Percentiles rank a stretch among this genome's conserved stretches.
Evolutionary conservation across 2,797 vertebrate species (phyloP).

Genomic region (Mormyrops boulengeri): DNA sequence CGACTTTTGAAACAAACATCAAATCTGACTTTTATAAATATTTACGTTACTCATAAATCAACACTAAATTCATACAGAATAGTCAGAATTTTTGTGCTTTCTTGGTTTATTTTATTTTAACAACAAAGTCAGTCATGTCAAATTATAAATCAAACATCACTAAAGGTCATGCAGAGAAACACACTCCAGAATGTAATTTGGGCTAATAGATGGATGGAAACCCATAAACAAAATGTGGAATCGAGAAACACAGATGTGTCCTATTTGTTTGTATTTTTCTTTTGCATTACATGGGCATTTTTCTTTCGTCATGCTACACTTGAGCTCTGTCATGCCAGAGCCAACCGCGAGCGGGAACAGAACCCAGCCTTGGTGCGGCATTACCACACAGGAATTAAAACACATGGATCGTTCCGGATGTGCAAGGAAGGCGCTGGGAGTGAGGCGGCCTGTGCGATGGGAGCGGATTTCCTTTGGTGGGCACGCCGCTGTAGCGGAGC

Average conservation of each 20-base stretch:
- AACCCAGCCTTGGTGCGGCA: not conserved
- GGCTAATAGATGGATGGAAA: not conserved
- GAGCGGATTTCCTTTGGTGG: not conserved
- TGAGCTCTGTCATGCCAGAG: not conserved
- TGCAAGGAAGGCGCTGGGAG: not conserved
- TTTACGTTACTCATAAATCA: constrained; percentile 27
- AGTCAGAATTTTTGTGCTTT: constrained; percentile 18
- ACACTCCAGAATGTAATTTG: constrained; percentile 14
- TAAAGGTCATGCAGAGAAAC: not conserved
- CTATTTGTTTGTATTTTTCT: not conserved
- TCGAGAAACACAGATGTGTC: not conserved
- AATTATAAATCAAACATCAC: constrained; percentile 22
- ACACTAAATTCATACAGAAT: constrained; percentile 16
- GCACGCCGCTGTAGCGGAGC: not conserved
- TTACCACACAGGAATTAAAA: not conserved
- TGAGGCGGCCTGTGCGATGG: not conserved
- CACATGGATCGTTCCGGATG: not conserved
- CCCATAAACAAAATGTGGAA: not conserved
- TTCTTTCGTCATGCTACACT: not conserved
- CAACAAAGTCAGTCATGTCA: constrained; percentile 16
- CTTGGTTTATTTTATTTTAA: constrained; percentile 24
- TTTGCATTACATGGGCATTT: not conserved
- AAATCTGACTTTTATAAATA: constrained; percentile 25
- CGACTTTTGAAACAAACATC: constrained; percentile 27
- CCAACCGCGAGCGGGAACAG: not conserved